Evolutionary conservation across 2,797 vertebrate species (phyloP).

Genomic region (Neosilurus hyrtlii): DNA sequence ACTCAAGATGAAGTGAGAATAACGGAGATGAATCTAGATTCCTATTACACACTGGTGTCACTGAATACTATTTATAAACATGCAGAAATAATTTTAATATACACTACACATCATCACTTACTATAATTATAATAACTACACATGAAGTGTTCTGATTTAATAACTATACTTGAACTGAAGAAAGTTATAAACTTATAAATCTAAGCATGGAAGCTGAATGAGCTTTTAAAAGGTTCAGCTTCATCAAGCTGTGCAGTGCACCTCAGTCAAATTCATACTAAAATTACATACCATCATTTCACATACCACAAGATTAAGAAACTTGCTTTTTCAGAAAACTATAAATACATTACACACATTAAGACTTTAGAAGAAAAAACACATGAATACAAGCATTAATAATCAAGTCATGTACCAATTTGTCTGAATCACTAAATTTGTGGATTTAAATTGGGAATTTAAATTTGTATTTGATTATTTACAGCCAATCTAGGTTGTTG

Average conservation of each 20-base stretch:
- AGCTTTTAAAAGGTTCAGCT: slow-evolving; percentile 30
- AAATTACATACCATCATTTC: slow-evolving; percentile 23
- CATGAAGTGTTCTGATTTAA: slow-evolving; percentile 21
- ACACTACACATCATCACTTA: slow-evolving; percentile 27
- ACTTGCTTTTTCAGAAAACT: slow-evolving; percentile 46
- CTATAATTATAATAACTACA: slow-evolving; percentile 23
- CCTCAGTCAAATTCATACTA: slow-evolving; percentile 48
- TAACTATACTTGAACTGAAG: slow-evolving; percentile 20
- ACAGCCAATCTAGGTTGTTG: slow-evolving; percentile 4
- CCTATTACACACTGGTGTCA: slow-evolving; percentile 13
- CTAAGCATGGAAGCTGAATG: slow-evolving; percentile 20
- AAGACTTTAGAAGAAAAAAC: slow-evolving; percentile 44
- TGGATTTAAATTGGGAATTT: slow-evolving; percentile 20
- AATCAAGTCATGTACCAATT: slow-evolving; percentile 53
- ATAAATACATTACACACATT: slow-evolving; percentile 61
- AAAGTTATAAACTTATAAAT: slow-evolving; percentile 25
- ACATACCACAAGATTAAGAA: slow-evolving; percentile 36
- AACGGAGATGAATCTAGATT: slow-evolving; percentile 29
- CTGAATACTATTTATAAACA: slow-evolving; percentile 40
- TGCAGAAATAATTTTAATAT: slow-evolving; percentile 42
- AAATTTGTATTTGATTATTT: slow-evolving; percentile 18
- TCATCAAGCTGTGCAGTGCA: slow-evolving; percentile 50
- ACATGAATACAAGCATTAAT: slow-evolving; percentile 55
- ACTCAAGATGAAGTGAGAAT: slow-evolving; percentile 18
- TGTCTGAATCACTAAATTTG: slow-evolving; percentile 40